Evolutionary conservation across 2,113 vertebrate species (phyloP).

Genomic region (Megaptera novaeangliae): DNA sequence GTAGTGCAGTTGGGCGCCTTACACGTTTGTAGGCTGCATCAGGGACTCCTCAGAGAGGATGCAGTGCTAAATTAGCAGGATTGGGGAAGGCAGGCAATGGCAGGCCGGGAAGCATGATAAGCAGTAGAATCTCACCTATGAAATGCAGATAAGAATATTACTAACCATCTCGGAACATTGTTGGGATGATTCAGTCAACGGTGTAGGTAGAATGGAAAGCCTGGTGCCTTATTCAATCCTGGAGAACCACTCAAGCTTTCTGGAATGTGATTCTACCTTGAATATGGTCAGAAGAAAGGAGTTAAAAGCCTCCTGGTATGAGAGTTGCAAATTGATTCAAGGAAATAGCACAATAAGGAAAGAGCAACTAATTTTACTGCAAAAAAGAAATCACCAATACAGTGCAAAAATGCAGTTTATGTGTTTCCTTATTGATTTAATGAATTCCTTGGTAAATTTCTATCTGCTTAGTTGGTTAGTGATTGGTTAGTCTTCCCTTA

Average conservation of each 20-base stretch:
- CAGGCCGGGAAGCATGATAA: not conserved
- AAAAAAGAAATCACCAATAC: not conserved
- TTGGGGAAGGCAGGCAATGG: not conserved
- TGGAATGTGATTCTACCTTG: not conserved
- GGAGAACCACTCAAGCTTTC: not conserved
- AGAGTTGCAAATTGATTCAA: not conserved
- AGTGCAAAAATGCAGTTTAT: not conserved
- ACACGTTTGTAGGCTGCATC: not conserved
- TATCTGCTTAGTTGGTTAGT: not conserved
- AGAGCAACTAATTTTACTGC: not conserved
- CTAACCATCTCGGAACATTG: not conserved
- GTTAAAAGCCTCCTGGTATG: not conserved
- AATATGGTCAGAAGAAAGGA: not conserved
- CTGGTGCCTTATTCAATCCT: not conserved
- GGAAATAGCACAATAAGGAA: not conserved
- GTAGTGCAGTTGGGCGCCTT: not conserved
- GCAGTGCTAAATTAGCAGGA: not conserved
- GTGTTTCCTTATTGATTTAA: not conserved
- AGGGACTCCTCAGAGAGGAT: not conserved
- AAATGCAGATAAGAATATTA: not conserved
- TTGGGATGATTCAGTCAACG: not conserved
- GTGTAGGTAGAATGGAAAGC: not conserved
- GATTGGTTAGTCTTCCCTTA: not conserved
- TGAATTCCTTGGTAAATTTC: not conserved
- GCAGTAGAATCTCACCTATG: not conserved